Evolutionary conservation across 2,888 invertebrate genomes (phyloP).

Genomic region (Furcula furcula): DNA sequence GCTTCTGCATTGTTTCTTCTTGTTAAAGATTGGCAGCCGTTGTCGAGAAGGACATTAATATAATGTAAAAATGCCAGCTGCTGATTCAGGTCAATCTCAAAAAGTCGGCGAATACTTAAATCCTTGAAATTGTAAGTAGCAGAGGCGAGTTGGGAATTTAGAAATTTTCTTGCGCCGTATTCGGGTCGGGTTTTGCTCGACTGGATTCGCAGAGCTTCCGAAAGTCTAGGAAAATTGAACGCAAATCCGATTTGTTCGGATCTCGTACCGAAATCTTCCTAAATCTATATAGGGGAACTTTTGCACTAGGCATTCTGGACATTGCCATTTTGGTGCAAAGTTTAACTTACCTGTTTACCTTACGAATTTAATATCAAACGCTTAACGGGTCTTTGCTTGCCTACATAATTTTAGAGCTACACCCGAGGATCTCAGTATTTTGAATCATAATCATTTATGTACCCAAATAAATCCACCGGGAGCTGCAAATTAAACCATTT

Average conservation of each 20-base stretch:
- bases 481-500: constrained; percentile 19
- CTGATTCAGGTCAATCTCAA: constrained; percentile 51
- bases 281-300: constrained; percentile 46
- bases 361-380: too few relatives aligned
- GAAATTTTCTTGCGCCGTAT: constrained; percentile 54
- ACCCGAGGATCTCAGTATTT: too few relatives aligned
- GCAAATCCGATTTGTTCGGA: constrained; percentile 74
- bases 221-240: constrained; percentile 75
- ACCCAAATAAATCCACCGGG: constrained; percentile 21
- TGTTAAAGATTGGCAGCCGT: too few relatives aligned
- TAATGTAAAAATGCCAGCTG: constrained; percentile 29
- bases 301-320: constrained; percentile 34
- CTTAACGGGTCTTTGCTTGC: too few relatives aligned
- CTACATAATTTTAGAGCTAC: too few relatives aligned
- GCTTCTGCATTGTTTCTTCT: too few relatives aligned
- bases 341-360: too few relatives aligned
- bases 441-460: neutral
- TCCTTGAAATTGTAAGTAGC: constrained; percentile 59
- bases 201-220: constrained; percentile 55
- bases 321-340: constrained; percentile 13
- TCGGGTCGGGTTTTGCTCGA: constrained; percentile 56
- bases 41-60: too few relatives aligned
- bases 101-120: constrained; percentile 58
- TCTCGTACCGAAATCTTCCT: constrained; percentile 51
- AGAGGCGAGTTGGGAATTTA: constrained; percentile 46